A percentile compares a stretch with the other conserved stretches of the same genome.
These are phyloP conservation scores for Drosophila antonietae DNA, from an alignment of 2,888 invertebrate genomes.

Conservation along the genomic window DNA sequence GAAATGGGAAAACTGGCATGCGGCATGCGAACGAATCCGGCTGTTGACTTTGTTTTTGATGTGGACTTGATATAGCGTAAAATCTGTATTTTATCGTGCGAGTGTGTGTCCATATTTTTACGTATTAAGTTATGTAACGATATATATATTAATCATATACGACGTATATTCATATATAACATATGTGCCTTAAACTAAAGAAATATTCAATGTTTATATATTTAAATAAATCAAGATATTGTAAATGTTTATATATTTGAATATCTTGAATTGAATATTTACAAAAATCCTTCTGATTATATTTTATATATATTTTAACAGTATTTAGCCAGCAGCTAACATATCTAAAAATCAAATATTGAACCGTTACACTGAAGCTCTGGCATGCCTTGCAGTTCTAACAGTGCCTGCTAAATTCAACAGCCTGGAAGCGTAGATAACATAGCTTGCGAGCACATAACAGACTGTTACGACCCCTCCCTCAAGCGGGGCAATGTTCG, in stretches of 20 bases:
- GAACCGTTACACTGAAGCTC: not conserved
- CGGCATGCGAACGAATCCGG: conserved; percentile 18
- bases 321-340: not conserved
- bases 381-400: not conserved
- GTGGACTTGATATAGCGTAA: conserved; percentile 28
- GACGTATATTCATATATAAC: too few species aligned
- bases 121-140: too few species aligned
- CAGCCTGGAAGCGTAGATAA: conserved; percentile 1
- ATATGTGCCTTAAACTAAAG: too few species aligned
- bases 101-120: too few species aligned
- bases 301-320: not conserved
- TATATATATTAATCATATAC: too few species aligned
- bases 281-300: too few species aligned
- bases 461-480: conserved; percentile 51
- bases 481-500: conserved; percentile 57
- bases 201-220: too few species aligned
- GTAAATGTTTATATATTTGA: too few species aligned
- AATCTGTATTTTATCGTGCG: not conserved
- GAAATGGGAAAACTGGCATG: conserved; percentile 16
- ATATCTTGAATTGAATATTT: too few species aligned
- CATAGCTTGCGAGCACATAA: conserved; percentile 11
- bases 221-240: too few species aligned
- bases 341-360: not conserved
- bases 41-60: conserved; percentile 29
- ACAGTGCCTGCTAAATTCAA: conserved; percentile 5